Evolutionary conservation across 2,888 invertebrate species (phyloP), one percentile per base, ranked within the genome.

Genomic region (Hydrotaea diabolus): DNA sequence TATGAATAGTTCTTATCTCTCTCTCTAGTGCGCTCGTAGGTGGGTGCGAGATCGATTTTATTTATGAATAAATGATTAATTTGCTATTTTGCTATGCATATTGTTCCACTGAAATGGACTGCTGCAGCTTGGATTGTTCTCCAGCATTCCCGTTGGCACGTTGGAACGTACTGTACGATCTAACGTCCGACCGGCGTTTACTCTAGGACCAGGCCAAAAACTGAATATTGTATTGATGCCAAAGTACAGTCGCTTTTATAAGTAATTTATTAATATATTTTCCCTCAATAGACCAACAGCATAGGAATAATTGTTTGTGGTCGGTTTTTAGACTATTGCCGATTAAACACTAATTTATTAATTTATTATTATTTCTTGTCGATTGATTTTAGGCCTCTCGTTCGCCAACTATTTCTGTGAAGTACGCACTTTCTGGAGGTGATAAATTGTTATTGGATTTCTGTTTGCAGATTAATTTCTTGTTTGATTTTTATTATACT

Each of bases 1-100:
- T 91, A 91, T 91, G 90, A 91, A 92, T 91, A 91, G 90, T 82
- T 82, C 21, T n/a, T n/a, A n/a, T n/a, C n/a, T n/a, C n/a, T n/a
- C n/a, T n/a, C n/a, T n/a, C n/a, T n/a, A n/a, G n/a, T n/a, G 62
- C 53, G 82, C 74, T 73, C 69, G 69, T n/a, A 11, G 39, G 21
- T 49, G 39, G 77, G 62, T 11, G n/a, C n/a, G n/a, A n/a, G 66
- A 79, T 85, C 21, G 72, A 79, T 80, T 39, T 55, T 82, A 46
- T 80, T 86, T 88, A 88, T 89, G 90, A 90, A 91, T 92, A 91
- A 90, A 90, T 90, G 88, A 88, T 86, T 87, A 85, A 86, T 82
- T 85, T 77, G 73, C 66, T 66, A 17, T 36, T 82, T 85, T 77
- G 73, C 66, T 66, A 17, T 36, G 66, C 43, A 36, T 66, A n/a